These are phyloP conservation scores for Aurelia sp. DNA, from an alignment of 30 jellyfish, hydroid and myxozoan species.

Conservation along the genomic window DNA sequence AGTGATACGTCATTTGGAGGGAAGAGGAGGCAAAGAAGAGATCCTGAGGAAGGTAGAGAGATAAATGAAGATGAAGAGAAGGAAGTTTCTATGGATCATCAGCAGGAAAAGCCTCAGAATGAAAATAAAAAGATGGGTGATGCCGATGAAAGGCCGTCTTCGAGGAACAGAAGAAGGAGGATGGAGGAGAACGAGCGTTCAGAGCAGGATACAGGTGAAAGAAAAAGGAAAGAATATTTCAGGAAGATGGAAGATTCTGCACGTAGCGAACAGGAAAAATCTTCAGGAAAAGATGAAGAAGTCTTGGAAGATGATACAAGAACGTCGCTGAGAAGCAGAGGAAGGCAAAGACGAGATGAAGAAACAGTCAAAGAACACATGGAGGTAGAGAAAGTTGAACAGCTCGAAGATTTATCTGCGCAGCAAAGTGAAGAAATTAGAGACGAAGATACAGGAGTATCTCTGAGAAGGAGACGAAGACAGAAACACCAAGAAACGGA, in stretches of 20 bases:
- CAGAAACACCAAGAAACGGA: not conserved
- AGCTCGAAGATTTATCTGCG: too few relatives aligned
- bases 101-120: too few relatives aligned
- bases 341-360: slow-evolving; percentile 4
- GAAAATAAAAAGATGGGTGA: too few relatives aligned
- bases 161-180: slow-evolving; percentile 7
- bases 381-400: too few relatives aligned
- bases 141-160: not conserved
- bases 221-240: too few relatives aligned
- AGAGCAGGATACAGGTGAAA: slow-evolving; percentile 5
- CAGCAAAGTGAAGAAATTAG: too few relatives aligned
- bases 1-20: not conserved
- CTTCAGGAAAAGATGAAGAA: too few relatives aligned
- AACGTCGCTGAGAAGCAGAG: not conserved
- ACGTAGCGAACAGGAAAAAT: too few relatives aligned
- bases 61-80: slow-evolving; percentile 19
- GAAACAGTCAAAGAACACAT: not conserved
- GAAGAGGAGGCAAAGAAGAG: not conserved
- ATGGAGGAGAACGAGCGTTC: slow-evolving; percentile 25
- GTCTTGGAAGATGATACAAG: not conserved
- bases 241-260: too few relatives aligned
- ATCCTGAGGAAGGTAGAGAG: not conserved
- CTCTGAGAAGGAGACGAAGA: not conserved
- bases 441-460: not conserved
- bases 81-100: too few relatives aligned